Evolutionary conservation across 2,797 vertebrate species (phyloP).

Genomic region (Enteromius afrohamiltoni): DNA sequence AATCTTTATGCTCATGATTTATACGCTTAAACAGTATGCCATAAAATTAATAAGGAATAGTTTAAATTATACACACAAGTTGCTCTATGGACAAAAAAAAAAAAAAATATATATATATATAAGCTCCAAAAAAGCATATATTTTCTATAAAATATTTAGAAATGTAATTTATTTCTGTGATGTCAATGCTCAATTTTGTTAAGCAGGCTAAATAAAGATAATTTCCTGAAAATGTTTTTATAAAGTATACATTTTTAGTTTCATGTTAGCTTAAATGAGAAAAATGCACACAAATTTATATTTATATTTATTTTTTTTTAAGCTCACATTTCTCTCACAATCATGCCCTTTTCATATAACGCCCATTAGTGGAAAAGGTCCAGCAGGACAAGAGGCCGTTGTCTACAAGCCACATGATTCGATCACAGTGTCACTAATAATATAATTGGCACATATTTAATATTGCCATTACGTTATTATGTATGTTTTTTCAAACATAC

Average conservation of each 20-base stretch:
- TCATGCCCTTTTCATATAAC: neutral
- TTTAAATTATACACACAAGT: neutral
- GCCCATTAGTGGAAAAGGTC: neutral
- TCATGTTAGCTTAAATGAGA: neutral
- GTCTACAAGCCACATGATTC: neutral
- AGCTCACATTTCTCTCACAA: neutral
- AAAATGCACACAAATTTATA: neutral
- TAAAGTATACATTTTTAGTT: neutral
- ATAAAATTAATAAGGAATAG: neutral
- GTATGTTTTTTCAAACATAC: neutral
- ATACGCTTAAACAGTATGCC: neutral
- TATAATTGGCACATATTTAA: neutral
- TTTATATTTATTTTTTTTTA: neutral
- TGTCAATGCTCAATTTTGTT: neutral
- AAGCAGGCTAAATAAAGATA: neutral
- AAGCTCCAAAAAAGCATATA: too few relatives aligned
- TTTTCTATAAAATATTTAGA: neutral
- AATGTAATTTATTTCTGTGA: too few relatives aligned
- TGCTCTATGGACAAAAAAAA: neutral
- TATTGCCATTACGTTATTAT: neutral
- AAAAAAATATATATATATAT: too few relatives aligned
- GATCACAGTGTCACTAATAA: neutral
- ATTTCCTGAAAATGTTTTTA: neutral
- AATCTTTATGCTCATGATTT: neutral
- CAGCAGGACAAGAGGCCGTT: slow-evolving; percentile 5